Evolutionary conservation across 2,888 invertebrate genomes (phyloP).

Genomic region (Eristalis tenax): DNA sequence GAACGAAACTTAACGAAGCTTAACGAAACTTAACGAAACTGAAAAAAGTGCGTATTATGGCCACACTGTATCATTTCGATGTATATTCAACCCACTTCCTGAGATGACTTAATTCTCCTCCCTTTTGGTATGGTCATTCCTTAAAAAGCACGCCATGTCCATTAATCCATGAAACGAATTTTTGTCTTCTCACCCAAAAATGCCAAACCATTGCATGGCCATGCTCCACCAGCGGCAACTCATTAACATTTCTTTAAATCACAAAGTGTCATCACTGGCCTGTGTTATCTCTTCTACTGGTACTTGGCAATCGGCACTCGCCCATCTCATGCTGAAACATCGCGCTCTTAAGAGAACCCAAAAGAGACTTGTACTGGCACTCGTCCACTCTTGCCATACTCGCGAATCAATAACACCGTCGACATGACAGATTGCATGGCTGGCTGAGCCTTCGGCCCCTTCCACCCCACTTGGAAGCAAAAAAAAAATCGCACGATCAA

Average conservation of each 20-base stretch:
- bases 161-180: too few species aligned
- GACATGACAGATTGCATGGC: neutral
- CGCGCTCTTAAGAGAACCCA: conserved; percentile 10
- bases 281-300: neutral
- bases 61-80: neutral
- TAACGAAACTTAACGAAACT: too few species aligned
- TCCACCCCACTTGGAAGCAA: neutral
- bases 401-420: too few species aligned
- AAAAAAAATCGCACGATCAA: neutral
- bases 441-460: neutral
- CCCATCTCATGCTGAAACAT: neutral
- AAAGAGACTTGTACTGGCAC: neutral
- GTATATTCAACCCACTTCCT: too few species aligned
- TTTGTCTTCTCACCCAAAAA: neutral
- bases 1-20: too few species aligned
- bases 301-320: too few species aligned
- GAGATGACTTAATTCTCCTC: too few species aligned
- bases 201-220: neutral
- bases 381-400: neutral
- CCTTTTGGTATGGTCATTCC: neutral
- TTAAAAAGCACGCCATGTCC: neutral
- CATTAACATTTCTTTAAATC: neutral
- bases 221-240: neutral
- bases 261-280: conserved; percentile 20
- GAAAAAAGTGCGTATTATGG: too few species aligned